A percentile compares a stretch with the other conserved stretches of the same genome.
These are phyloP conservation scores for Trichopoda pennipes DNA, from an alignment of 2,888 invertebrate genomes.

Conservation along the genomic window DNA sequence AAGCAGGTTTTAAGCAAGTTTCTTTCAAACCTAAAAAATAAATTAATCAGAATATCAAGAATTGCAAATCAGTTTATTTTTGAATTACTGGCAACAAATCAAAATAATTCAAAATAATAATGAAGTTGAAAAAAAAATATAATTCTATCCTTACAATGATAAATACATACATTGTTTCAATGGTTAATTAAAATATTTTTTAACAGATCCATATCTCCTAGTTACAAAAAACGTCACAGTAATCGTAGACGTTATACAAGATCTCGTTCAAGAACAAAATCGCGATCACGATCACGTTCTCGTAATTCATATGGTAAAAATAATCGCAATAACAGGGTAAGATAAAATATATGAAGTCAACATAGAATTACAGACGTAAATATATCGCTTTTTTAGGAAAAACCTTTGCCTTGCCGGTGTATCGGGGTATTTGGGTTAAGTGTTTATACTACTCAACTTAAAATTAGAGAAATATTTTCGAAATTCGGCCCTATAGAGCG, in stretches of 20 bases:
- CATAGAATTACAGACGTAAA: neutral
- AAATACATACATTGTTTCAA: neutral
- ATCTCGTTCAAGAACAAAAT: conserved; percentile 48
- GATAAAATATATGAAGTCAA: neutral
- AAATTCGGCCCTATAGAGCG: conserved; percentile 96
- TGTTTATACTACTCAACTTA: conserved; percentile 94
- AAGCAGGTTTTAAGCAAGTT: neutral
- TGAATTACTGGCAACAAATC: neutral
- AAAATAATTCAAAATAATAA: neutral
- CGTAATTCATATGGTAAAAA: conserved; percentile 65
- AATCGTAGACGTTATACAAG: conserved; percentile 42
- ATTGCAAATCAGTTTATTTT: neutral
- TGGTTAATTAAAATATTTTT: conserved; percentile 4
- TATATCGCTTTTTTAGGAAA: conserved; percentile 72
- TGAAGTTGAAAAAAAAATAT: neutral
- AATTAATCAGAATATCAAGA: conserved; percentile 6
- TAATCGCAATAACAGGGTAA: conserved; percentile 67
- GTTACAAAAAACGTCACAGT: conserved; percentile 56
- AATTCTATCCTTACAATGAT: neutral
- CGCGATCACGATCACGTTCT: conserved; percentile 64
- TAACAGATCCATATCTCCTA: conserved; percentile 68
- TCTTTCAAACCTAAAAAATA: neutral
- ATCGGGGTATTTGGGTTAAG: conserved; percentile 97
- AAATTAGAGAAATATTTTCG: conserved; percentile 94
- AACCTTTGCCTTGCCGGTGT: conserved; percentile 92